phyloP scores from a whole-genome alignment of 35 echinoderm and acorn worm species.

The Ophiothrix spiculata region DNA sequence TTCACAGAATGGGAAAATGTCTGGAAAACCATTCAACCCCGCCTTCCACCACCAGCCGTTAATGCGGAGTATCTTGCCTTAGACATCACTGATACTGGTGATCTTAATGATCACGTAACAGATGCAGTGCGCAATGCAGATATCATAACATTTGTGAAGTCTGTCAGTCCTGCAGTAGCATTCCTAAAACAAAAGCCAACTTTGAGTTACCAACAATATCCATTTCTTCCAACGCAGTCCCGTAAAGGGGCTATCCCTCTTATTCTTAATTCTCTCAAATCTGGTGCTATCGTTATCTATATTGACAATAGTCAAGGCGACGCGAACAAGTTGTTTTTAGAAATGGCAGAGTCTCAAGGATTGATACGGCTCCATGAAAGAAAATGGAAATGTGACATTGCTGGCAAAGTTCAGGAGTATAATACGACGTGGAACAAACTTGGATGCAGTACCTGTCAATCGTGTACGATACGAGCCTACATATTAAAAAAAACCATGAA shows the following conservation, averaged over 20 bases:
- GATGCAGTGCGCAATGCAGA: neutral
- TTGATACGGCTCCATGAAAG: neutral
- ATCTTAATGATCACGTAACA: neutral
- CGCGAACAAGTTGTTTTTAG: neutral
- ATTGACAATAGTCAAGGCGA: neutral
- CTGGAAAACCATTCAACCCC: neutral
- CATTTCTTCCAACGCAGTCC: neutral
- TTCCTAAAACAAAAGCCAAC: neutral
- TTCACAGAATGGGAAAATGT: neutral
- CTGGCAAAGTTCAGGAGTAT: neutral
- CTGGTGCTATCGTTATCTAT: constrained; percentile 15
- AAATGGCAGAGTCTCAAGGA: neutral
- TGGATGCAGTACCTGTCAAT: neutral
- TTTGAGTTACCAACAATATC: neutral
- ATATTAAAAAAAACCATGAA: too few relatives aligned
- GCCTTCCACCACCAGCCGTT: neutral
- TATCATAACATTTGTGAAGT: constrained; percentile 24
- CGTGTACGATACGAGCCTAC: neutral
- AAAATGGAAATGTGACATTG: neutral
- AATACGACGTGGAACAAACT: neutral
- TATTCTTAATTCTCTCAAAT: constrained; percentile 1
- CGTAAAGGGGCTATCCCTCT: neutral
- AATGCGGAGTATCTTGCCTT: neutral
- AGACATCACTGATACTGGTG: neutral
- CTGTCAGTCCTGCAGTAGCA: neutral